phyloP scores from a whole-genome alignment of 2,113 vertebrate species.

The Haemorhous mexicanus region DNA sequence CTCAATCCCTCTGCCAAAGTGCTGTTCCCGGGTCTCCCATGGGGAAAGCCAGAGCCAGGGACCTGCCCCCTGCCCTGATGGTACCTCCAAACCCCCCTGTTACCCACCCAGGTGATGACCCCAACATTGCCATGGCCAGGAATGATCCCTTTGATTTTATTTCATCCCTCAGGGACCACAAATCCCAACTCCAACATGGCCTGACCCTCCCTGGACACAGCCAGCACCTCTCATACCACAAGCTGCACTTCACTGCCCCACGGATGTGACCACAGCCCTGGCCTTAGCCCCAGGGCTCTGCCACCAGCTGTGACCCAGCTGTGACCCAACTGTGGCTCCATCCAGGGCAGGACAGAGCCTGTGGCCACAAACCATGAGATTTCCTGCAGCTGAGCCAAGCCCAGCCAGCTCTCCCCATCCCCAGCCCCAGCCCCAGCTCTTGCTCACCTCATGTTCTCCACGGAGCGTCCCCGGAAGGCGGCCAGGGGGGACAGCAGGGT shows the following conservation, averaged over 20 bases:
- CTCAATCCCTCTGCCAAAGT: background rate
- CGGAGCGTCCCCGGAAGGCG: slow-evolving; percentile 63
- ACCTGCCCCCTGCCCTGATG: background rate
- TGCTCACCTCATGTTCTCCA: slow-evolving; percentile 79
- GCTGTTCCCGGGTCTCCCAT: accelerated
- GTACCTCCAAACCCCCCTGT: accelerated
- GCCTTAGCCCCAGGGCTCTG: background rate
- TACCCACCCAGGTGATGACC: background rate
- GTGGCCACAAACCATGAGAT: background rate
- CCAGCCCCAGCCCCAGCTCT: background rate
- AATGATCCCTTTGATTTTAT: background rate
- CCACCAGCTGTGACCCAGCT: background rate
- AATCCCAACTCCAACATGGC: background rate
- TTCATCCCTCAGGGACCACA: background rate
- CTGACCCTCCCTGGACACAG: background rate
- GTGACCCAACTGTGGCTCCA: accelerated
- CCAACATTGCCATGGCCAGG: accelerated
- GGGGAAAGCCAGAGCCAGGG: background rate
- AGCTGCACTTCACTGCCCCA: background rate
- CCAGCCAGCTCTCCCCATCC: background rate
- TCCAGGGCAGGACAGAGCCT: background rate
- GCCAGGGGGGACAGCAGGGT: slow-evolving; percentile 6
- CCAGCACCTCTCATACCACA: background rate
- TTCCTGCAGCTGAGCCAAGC: background rate
- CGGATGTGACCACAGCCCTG: background rate